These are phyloP conservation scores for Dicranocentrus wangi DNA, from an alignment of 2,888 invertebrate species.

Conservation along the genomic window DNA sequence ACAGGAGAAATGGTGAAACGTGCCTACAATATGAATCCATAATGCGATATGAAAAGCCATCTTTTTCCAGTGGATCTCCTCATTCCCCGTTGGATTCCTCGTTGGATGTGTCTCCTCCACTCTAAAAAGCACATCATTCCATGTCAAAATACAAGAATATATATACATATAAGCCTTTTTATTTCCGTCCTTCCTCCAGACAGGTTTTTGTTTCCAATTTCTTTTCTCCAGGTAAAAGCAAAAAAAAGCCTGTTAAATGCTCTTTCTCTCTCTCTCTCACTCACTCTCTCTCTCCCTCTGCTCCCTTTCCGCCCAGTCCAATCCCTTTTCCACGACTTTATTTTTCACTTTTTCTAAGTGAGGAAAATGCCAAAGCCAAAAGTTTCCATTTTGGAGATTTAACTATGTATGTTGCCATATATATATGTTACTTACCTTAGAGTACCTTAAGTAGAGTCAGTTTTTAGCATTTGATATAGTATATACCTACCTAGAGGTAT, in stretches of 20 bases:
- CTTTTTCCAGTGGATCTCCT: conserved; percentile 6
- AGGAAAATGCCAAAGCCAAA: too few species aligned
- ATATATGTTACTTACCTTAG: too few species aligned
- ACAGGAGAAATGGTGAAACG: too few species aligned
- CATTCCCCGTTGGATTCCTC: neutral
- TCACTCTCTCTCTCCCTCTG: conserved; percentile 23
- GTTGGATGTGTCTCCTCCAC: neutral
- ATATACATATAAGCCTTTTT: neutral
- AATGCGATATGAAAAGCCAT: conserved; percentile 3
- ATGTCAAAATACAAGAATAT: conserved; percentile 11
- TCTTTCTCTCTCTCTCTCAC: neutral
- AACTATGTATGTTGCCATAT: too few species aligned
- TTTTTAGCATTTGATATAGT: too few species aligned
- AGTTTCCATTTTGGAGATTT: too few species aligned
- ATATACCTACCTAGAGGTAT: too few species aligned
- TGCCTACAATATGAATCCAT: neutral
- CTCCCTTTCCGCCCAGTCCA: conserved; percentile 30
- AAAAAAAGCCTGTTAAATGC: conserved; percentile 50
- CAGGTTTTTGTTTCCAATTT: conserved; percentile 45
- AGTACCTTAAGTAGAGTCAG: too few species aligned
- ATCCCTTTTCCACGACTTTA: too few species aligned
- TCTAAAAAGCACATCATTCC: conserved; percentile 17
- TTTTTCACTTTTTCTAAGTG: too few species aligned
- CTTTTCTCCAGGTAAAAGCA: conserved; percentile 43
- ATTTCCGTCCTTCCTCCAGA: conserved; percentile 5